A percentile compares a stretch with the other conserved stretches of the same genome.
phyloP scores from a whole-genome alignment of 2,797 vertebrate genomes.

The Crenuchus spilurus region DNA sequence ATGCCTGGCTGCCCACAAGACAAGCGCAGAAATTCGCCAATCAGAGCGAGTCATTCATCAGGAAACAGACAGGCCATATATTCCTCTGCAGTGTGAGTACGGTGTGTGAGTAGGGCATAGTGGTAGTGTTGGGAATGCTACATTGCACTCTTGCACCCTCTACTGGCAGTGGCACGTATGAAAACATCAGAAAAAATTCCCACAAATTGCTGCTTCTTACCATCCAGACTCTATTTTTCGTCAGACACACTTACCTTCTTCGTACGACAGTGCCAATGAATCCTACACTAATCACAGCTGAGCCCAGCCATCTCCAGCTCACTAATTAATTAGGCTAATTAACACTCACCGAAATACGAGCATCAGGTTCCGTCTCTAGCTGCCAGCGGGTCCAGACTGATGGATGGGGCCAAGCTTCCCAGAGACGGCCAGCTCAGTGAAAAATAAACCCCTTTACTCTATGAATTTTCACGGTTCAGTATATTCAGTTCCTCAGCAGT shows the following conservation, averaged over 20 bases:
- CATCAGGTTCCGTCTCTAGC: conserved; percentile 15
- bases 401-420: background rate
- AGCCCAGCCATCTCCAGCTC: conserved; percentile 24
- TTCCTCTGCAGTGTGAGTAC: background rate
- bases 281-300: conserved; percentile 25
- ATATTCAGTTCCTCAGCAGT: background rate
- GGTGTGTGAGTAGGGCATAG: background rate
- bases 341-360: conserved; percentile 20
- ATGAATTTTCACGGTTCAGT: background rate
- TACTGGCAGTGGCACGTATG: conserved; percentile 24
- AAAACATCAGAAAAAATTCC: background rate
- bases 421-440: background rate
- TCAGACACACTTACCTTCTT: background rate
- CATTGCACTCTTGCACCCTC: conserved; percentile 20
- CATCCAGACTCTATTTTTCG: background rate
- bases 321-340: conserved; percentile 39
- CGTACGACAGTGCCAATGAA: background rate
- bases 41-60: conserved; percentile 45
- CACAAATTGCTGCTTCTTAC: background rate
- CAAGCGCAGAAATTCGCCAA: conserved; percentile 46
- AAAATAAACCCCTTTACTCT: background rate
- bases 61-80: conserved; percentile 16
- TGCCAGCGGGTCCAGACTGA: conserved; percentile 9
- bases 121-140: no score
- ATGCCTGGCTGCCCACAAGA: conserved; percentile 25